These are phyloP conservation scores for Thermophis baileyi DNA, from an alignment of 2,113 vertebrate species.

Conservation along the genomic window DNA sequence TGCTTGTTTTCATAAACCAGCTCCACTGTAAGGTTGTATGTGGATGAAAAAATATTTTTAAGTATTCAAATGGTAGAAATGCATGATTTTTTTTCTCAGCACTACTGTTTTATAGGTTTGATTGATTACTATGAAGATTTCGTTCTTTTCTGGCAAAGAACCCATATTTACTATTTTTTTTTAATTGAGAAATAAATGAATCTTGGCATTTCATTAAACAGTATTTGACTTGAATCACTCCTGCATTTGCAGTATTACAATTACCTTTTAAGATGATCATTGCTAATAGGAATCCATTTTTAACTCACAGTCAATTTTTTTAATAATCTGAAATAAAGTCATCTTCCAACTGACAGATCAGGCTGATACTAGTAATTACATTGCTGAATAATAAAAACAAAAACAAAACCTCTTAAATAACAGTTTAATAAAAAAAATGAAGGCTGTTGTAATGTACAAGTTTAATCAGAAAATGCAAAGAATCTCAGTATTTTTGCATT, in stretches of 20 bases:
- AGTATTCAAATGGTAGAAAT: not conserved
- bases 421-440: not conserved
- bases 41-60: not conserved
- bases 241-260: not conserved
- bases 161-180: not conserved
- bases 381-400: not conserved
- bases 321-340: not conserved
- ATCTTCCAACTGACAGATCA: not conserved
- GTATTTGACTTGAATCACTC: conserved; percentile 3
- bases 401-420: not conserved
- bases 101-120: not conserved
- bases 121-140: not conserved
- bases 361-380: not conserved
- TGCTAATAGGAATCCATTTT: not conserved
- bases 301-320: not conserved
- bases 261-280: not conserved
- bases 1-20: not conserved
- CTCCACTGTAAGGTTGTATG: not conserved
- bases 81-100: not conserved
- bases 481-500: not conserved
- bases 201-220: conserved; percentile 1
- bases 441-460: not conserved
- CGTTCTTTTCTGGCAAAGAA: not conserved
- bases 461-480: not conserved
- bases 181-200: not conserved